A percentile compares a stretch with the other conserved stretches of the same genome.
phyloP scores from a whole-genome alignment of 2,888 invertebrate genomes.

The Mesorhabditis sp. region DNA sequence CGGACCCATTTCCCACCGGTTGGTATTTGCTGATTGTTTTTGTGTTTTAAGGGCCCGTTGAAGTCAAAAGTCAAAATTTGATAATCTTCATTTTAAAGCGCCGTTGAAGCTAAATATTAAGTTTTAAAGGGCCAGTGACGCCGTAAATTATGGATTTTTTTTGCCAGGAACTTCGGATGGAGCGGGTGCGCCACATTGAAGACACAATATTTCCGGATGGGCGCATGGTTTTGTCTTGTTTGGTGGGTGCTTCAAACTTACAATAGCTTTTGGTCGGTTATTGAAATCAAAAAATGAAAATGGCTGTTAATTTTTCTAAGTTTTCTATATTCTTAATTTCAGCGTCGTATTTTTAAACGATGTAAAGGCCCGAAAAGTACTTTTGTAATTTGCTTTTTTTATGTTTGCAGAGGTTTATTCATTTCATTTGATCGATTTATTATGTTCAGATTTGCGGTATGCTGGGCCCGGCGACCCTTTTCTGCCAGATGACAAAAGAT shows the following conservation, averaged over 20 bases:
- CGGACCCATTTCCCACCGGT: neutral
- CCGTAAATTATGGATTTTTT: neutral
- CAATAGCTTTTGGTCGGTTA: neutral
- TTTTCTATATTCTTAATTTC: no score
- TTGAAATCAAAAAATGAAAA: no score
- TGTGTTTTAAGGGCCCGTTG: neutral
- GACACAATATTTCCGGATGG: slow-evolving; percentile 2
- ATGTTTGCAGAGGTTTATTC: no score
- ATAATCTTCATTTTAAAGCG: no score
- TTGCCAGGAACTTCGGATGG: neutral
- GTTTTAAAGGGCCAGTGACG: no score
- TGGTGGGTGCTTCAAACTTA: neutral
- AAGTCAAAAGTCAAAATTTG: no score
- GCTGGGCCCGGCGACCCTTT: neutral
- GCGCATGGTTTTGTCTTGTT: neutral
- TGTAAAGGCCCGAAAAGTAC: no score
- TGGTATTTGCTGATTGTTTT: neutral
- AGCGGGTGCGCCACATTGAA: slow-evolving; percentile 4
- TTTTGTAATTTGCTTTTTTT: no score
- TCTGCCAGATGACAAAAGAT: neutral
- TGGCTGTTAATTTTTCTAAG: no score
- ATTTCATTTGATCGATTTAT: no score
- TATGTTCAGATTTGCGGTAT: neutral
- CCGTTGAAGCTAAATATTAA: no score
- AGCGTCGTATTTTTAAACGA: no score